These are phyloP conservation scores for Zaprionus davidi DNA, from an alignment of 1,140 invertebrate species.

Conservation along the genomic window DNA sequence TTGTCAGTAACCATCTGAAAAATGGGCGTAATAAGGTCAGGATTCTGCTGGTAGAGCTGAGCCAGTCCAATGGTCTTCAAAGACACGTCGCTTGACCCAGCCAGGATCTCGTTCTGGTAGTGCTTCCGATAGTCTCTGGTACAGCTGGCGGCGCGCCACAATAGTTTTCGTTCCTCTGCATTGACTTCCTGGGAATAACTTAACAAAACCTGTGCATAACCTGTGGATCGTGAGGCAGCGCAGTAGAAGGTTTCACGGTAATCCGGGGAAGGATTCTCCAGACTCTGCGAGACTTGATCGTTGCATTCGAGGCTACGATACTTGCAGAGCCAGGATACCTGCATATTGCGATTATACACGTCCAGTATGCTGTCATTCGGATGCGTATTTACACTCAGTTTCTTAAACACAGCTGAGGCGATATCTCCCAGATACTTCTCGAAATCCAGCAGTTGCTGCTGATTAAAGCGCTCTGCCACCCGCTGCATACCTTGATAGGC, in stretches of 20 bases:
- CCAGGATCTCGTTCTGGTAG: conserved; percentile 53
- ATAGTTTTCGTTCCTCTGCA: conserved; percentile 39
- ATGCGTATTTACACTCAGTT: conserved; percentile 50
- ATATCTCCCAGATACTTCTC: conserved; percentile 49
- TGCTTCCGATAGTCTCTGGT: conserved; percentile 29
- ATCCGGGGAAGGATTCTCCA: conserved; percentile 83
- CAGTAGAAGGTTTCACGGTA: conserved; percentile 87
- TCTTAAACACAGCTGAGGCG: conserved; percentile 34
- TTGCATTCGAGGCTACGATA: conserved; percentile 84
- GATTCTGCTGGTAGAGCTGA: conserved; percentile 82
- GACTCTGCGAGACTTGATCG: conserved; percentile 34
- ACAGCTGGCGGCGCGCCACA: conserved; percentile 64
- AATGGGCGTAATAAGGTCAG: conserved; percentile 74
- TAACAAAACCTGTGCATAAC: conserved; percentile 24
- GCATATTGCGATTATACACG: conserved; percentile 74
- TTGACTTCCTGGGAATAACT: conserved; percentile 37
- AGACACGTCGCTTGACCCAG: background rate
- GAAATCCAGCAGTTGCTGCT: conserved; percentile 55
- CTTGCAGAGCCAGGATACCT: conserved; percentile 85
- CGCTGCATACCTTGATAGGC: conserved; percentile 65
- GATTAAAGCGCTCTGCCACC: conserved; percentile 49
- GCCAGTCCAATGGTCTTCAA: conserved; percentile 70
- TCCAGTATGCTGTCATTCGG: conserved; percentile 57
- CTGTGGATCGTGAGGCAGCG: conserved; percentile 84
- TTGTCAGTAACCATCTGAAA: conserved; percentile 53